These are phyloP conservation scores for Pelusios castaneus DNA, from an alignment of 2,113 vertebrate species.

Conservation along the genomic window DNA sequence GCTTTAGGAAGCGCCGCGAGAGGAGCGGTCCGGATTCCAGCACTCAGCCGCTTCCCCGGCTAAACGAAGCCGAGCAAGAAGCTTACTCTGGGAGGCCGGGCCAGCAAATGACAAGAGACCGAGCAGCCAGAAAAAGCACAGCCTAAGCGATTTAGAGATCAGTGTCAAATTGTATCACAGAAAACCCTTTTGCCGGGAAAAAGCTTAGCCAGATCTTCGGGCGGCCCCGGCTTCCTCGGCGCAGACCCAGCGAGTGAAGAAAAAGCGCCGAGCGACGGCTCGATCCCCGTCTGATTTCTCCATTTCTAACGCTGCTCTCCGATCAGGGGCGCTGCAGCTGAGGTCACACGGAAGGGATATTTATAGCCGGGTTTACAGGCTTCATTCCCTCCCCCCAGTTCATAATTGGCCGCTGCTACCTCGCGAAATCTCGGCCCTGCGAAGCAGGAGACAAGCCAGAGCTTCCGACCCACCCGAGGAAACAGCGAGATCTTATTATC, in stretches of 20 bases:
- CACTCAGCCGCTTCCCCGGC: background rate
- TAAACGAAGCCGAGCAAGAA: conserved; percentile 50
- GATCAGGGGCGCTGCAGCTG: too few species aligned
- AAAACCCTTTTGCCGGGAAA: conserved; percentile 65
- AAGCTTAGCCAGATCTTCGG: conserved; percentile 54
- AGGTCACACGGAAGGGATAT: too few species aligned
- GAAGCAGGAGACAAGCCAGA: background rate
- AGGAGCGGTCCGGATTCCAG: background rate
- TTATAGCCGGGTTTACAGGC: background rate
- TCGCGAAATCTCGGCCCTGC: background rate
- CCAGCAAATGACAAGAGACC: conserved; percentile 55
- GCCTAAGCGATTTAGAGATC: conserved; percentile 80
- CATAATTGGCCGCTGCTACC: background rate
- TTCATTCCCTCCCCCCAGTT: background rate
- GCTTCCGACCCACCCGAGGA: too few species aligned
- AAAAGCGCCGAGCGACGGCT: background rate
- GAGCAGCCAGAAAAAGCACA: conserved; percentile 70
- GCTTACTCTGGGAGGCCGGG: conserved; percentile 62
- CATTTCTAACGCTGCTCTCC: background rate
- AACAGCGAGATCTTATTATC: background rate
- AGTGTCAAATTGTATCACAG: conserved; percentile 77
- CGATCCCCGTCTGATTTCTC: background rate
- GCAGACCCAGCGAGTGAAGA: conserved; percentile 1
- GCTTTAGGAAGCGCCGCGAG: background rate
- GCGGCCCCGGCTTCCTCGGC: conserved; percentile 51